A percentile compares a stretch with the other conserved stretches of the same genome.
Conservation (phyloP, 2,797 vertebrate genomes). For the Eospalax fontanierii region DNA sequence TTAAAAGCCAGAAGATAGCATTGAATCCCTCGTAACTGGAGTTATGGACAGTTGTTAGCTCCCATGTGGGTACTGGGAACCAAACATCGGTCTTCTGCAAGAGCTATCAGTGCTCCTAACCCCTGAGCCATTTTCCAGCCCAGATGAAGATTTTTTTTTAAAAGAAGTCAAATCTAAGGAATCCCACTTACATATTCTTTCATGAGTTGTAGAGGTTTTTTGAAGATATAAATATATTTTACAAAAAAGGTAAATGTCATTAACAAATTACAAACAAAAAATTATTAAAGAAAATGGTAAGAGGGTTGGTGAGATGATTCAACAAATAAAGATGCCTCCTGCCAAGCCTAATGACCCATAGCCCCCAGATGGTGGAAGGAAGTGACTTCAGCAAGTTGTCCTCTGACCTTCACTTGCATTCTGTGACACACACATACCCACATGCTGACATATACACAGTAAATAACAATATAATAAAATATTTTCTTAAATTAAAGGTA, state of each 20-base stretch:
- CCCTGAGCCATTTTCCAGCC: not conserved
- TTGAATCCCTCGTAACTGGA: no score
- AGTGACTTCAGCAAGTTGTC: not conserved
- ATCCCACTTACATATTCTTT: not conserved
- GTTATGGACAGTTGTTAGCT: no score
- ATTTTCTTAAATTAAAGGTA: no score
- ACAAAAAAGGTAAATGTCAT: conserved; percentile 34
- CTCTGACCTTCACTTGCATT: not conserved
- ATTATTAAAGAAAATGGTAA: conserved; percentile 36
- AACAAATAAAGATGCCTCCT: not conserved
- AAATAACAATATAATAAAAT: not conserved
- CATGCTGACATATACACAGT: not conserved
- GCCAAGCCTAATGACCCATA: no score
- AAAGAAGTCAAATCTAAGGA: not conserved
- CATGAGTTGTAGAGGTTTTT: not conserved
- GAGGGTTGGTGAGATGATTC: not conserved
- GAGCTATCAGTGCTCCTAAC: no score
- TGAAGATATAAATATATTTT: not conserved
- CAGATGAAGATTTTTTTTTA: not conserved
- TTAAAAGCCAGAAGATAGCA: no score
- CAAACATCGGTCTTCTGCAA: no score
- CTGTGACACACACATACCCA: not conserved
- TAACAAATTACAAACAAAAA: conserved; percentile 36
- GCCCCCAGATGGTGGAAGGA: no score
- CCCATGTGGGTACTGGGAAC: no score